Evolutionary conservation across 2,888 invertebrate species (phyloP), one percentile per base, ranked within the genome.

Genomic region (Panopea generosa): DNA sequence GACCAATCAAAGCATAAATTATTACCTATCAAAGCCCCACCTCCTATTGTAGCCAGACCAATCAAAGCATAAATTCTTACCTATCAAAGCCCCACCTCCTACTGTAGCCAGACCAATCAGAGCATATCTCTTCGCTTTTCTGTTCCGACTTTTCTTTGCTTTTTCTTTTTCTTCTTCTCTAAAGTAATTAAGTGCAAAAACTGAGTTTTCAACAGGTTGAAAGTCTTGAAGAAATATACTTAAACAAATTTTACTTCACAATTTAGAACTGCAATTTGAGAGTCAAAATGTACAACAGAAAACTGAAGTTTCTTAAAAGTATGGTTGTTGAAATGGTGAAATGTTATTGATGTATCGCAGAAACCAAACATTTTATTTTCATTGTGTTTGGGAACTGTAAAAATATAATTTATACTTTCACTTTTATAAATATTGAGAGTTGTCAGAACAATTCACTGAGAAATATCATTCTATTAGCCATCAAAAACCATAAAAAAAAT

Each of bases 61-160:
- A 83, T 93, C 94, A 75, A 33, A 7, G 4, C 33, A 33, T n/a
- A n/a, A 11, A 95, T 33, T 33, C 33, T 11, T 33, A 33, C 33
- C 4, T 33, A 7, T 93, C 49, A 95, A 90, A 14, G 95, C 94
- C 47, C 95, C 95, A 3, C 95, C 95, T 14, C 95, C 94, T 47
- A 95, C 92, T 14, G 95, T 94, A 3, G 95, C 95, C 47, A 95
- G 91, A n/a, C 95, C 95, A 68, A 95, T 95, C 83, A 95, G 91
- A 52, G 94, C 94, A 87, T 94, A 94, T 47, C 95, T 92, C 88
- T 95, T 95, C 22, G 94, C 92, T 88, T 94, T 95, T 66, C 94
- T 93, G 29, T 93, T 93, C 73, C 94, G 92, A 38, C 93, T 92
- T 24, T 94, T 92, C 72, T 93, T 93, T 63, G 91, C 91, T 49